Base-by-base conservation (phyloP, 2,113 vertebrate genomes). In the Charina bottae region DNA sequence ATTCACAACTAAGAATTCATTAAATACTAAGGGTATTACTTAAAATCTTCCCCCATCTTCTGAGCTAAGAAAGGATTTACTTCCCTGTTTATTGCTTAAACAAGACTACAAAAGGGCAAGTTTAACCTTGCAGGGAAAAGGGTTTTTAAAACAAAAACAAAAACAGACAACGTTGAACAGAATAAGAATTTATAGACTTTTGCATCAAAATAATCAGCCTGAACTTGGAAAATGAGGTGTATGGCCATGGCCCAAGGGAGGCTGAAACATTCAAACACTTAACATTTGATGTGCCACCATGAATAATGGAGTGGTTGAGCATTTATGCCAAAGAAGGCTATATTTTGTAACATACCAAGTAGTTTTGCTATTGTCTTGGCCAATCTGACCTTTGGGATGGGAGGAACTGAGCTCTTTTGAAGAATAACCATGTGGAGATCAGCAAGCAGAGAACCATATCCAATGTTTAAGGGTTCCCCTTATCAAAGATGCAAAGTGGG, bases 1-100 rank as follows among this genome's bases (percentile, higher is more conserved):
- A 96, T 95, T 96, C 96, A 95, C 92, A 96, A 91, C 90, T 92
- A 95, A 94, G 96, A 97, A 97, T 97, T 96, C 95, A 97, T 97
- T 98, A 96, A 90, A 96, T 88, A 94, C 96, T 90, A 96, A 95
- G 93, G 94, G 89, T 88, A 90, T 93, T 96, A 91, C 93, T 97
- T 94, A 93, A 96, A 96, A 95, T 96, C 93, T 97, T 94, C 93
- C 91, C 90, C 13, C 59, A 90, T 93, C 93, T 89, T 90, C 95
- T 88, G 85, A 95, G 94, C 95, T 93, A 92, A 93, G 87, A 95
- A 95, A 95, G 68, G 49, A 56, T 91, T 94, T 68, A 28, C 92
- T 95, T 95, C 85, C 96, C 88, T 92, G 88, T 94, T 95, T 95
- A 97, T 94, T 94, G 94, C 93, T 94, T 96, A 91, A 94, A 93